These are phyloP conservation scores for Margaritifera margaritifera DNA, from an alignment of 2,888 invertebrate species.

Conservation along the genomic window DNA sequence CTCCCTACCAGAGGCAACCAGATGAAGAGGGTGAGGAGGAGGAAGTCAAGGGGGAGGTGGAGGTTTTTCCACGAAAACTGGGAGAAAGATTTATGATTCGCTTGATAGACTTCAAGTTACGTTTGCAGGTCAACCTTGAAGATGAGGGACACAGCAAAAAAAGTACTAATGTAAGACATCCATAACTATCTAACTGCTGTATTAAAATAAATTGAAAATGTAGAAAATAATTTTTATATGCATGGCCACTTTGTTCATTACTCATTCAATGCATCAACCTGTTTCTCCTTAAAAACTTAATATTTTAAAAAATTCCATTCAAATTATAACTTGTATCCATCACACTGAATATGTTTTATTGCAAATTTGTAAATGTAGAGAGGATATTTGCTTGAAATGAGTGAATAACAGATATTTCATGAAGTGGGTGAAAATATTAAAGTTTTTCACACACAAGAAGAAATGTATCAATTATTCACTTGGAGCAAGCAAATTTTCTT, in stretches of 20 bases:
- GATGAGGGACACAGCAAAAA: slow-evolving; percentile 79
- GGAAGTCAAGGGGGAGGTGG: slow-evolving; percentile 63
- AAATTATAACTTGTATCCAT: not conserved
- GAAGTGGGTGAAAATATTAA: too few relatives aligned
- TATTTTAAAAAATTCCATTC: not conserved
- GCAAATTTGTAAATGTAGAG: not conserved
- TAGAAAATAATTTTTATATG: too few relatives aligned
- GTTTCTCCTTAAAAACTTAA: not conserved
- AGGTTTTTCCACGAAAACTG: slow-evolving; percentile 84
- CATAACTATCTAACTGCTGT: too few relatives aligned
- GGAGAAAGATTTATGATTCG: slow-evolving; percentile 88
- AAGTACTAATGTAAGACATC: too few relatives aligned
- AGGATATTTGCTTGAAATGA: too few relatives aligned
- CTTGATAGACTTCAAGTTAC: slow-evolving; percentile 88
- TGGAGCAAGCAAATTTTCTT: too few relatives aligned
- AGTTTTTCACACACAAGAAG: too few relatives aligned
- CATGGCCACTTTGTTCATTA: too few relatives aligned
- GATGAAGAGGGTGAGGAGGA: slow-evolving; percentile 45
- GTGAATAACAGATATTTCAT: too few relatives aligned
- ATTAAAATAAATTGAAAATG: too few relatives aligned
- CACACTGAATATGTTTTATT: not conserved
- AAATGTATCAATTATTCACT: too few relatives aligned
- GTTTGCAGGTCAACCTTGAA: slow-evolving; percentile 86
- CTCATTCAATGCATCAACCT: too few relatives aligned
- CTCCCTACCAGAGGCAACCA: not conserved